Evolutionary conservation across 2,113 vertebrate genomes (phyloP), one percentile per base, ranked within the genome.

Genomic region (Aldabrachelys gigantea): DNA sequence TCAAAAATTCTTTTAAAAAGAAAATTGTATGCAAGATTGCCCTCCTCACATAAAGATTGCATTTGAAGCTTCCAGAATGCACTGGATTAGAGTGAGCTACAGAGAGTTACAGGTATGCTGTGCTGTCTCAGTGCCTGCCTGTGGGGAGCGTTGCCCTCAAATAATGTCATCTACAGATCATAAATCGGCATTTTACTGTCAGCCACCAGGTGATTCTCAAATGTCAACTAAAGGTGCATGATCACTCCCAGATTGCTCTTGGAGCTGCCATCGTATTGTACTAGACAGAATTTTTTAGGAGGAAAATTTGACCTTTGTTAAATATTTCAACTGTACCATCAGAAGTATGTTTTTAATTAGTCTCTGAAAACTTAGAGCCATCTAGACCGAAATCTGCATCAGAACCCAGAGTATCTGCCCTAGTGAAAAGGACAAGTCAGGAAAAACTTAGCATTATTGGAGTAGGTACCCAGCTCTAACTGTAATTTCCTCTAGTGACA

Each of bases 141-240:
- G 88, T 96, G 94, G 97, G 94, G 89, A 96, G 17, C 85, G 96
- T 90, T 97, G 91, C 91, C 92, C 91, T 95, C 93, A 62, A 93
- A 89, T 96, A 97, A 96, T 92, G 31, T 87, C 94, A 44, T 79
- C 85, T 96, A 69, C 50, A 93, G 84, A 93, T 95, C 75, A 91
- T 96, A 96, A 97, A 96, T 95, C 81, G 80, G 56, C 81, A 50
- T 93, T 97, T 97, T 96, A 96, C 94, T n/a, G 4, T 95, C 88
- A 90, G 57, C 94, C 25, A 91, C 76, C 92, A 89, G 92, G 90
- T 97, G 95, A 97, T 91, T 97, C 87, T 95, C 83, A 97, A 97
- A 97, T 97, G 95, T 96, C 96, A 97, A 84, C 89, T 89, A 94
- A 90, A 97, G 89, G 94, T 95, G 89, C 52, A 22, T 80, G 85